phyloP scores from a whole-genome alignment of 2,113 vertebrate species.

The Calyptommatus sinebrachiatus region DNA sequence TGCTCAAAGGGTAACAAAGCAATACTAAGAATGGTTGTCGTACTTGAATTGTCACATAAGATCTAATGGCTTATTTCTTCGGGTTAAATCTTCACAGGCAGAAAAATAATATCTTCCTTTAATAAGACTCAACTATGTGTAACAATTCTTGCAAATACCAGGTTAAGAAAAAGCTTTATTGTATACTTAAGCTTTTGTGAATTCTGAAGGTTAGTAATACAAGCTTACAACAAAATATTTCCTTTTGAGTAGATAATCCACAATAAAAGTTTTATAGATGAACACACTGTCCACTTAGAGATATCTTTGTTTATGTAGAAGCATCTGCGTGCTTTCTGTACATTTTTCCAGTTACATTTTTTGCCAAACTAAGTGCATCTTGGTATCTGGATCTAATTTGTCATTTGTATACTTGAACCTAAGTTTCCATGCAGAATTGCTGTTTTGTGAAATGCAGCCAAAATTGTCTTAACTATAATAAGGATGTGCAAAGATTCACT shows the following conservation, averaged over 20 bases:
- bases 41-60: not conserved
- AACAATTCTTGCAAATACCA: not conserved
- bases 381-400: accelerated
- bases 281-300: not conserved
- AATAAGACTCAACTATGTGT: not conserved
- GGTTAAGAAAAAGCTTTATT: not conserved
- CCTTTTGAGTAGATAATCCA: not conserved
- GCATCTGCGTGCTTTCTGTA: accelerated
- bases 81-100: not conserved
- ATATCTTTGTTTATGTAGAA: not conserved
- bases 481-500: no score
- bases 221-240: not conserved
- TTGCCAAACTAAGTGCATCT: not conserved
- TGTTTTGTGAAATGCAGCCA: not conserved
- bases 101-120: not conserved
- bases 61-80: not conserved
- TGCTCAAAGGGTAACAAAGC: not conserved
- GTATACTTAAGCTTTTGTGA: not conserved
- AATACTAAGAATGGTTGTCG: not conserved
- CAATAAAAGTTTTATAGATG: not conserved
- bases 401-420: not conserved
- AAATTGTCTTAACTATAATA: not conserved
- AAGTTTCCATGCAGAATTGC: not conserved
- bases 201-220: not conserved
- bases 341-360: not conserved